Percentiles rank a stretch among this genome's conserved stretches.
Evolutionary conservation across 2,797 vertebrate species (phyloP).

Genomic region (Oceanodroma leucorhoa): DNA sequence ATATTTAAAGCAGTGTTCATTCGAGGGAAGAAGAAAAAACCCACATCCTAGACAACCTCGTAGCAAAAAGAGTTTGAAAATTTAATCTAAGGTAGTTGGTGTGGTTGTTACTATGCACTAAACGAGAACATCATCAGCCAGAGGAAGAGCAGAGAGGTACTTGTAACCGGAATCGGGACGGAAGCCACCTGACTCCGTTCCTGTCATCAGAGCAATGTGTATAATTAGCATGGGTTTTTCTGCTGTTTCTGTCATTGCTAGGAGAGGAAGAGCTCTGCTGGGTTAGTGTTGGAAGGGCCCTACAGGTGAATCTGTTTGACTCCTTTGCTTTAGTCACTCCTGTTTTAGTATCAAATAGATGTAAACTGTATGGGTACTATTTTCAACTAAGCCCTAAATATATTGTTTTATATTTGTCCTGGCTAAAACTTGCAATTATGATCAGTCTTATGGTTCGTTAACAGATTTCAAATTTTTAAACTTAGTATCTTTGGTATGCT

Average conservation of each 20-base stretch:
- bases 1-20: not conserved
- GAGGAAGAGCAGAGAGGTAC: not conserved
- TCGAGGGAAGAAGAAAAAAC: not conserved
- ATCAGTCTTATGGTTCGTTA: not conserved
- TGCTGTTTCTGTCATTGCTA: not conserved
- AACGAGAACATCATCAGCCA: not conserved
- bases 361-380: not conserved
- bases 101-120: not conserved
- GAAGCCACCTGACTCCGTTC: slow-evolving; percentile 6
- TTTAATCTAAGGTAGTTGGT: not conserved
- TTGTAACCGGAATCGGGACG: not conserved
- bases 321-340: not conserved
- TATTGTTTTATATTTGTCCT: not conserved
- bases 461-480: not conserved
- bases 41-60: not conserved
- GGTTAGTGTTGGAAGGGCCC: not conserved
- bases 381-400: not conserved
- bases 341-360: not conserved
- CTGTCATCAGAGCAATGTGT: not conserved
- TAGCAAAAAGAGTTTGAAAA: not conserved
- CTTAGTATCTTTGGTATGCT: not conserved
- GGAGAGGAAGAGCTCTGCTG: not conserved
- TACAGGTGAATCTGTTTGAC: not conserved
- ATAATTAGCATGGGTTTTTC: not conserved
- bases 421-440: not conserved